Base-by-base conservation (phyloP, 2,888 invertebrate species). In the Papilio gigon region DNA sequence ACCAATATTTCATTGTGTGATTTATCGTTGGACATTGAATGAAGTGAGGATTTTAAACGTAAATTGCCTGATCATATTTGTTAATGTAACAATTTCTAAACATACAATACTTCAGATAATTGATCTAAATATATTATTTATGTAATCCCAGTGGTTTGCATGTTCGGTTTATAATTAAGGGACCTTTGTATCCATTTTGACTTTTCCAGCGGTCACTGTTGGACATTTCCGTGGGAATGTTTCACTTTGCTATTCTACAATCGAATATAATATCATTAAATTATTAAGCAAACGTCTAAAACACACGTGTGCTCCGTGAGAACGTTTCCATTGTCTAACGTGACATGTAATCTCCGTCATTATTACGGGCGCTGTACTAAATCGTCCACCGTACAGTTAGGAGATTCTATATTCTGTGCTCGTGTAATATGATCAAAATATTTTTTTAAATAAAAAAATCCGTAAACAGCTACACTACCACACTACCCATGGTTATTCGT, bases 221-320 rank as follows among this genome's bases (percentile, higher is more conserved):
- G 33, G 25, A 20, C 60, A 67, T 73, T 72, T 74, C 76, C 85
- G 87, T 89, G 89, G 84, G 89, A 89, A 88, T 76, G 76, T 76
- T 66, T 78, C 77, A 81, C 85, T 84, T 84, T 83, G 80, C 78
- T 79, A 74, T 78, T 62, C 76, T 77, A 88, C 89, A 89, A 88
- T 86, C 84, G 79, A 79, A 82, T 75, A 75, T 81, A 80, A 85
- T 83, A 82, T 80, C 82, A 88, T 86, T 85, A 87, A 80, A 86
- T 84, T 82, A 85, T 85, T 83, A 86, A 81, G 77, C 79, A 80
- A 78, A 79, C 80, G 81, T 81, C 86, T 85, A 77, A 90, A 89
- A 88, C 88, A 84, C 84, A 84, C 86, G 85, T 87, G 79, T 80
- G 86, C 79, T 74, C 79, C 88, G 90, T 90, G 90, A 87, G 90